These are phyloP conservation scores for Diarsia mendica DNA, from an alignment of 2,888 invertebrate species.

Conservation along the genomic window DNA sequence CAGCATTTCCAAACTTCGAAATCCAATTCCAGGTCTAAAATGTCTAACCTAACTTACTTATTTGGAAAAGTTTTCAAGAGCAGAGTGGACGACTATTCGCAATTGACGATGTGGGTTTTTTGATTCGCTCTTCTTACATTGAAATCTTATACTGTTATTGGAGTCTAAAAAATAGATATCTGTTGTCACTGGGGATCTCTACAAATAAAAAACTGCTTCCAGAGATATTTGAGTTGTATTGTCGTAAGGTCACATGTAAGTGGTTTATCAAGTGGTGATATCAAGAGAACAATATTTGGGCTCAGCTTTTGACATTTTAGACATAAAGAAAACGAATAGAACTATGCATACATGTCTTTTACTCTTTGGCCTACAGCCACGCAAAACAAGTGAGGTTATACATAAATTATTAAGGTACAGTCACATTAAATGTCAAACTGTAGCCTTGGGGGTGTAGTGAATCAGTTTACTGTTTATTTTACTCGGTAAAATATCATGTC, in stretches of 20 bases:
- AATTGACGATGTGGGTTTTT: background rate
- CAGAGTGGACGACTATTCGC: background rate
- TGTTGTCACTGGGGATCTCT: background rate
- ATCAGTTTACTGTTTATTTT: slow-evolving; percentile 7
- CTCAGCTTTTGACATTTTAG: background rate
- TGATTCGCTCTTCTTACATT: background rate
- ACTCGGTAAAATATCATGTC: background rate
- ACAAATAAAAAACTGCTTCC: slow-evolving; percentile 1
- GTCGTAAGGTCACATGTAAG: background rate
- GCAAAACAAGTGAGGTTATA: background rate
- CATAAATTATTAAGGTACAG: background rate
- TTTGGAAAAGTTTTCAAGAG: slow-evolving; percentile 4
- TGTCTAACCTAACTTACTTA: slow-evolving; percentile 6
- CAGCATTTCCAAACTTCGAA: slow-evolving; percentile 19
- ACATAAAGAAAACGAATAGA: background rate
- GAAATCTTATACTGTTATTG: slow-evolving; percentile 3
- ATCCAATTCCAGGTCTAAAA: slow-evolving; percentile 21
- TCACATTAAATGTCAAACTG: background rate
- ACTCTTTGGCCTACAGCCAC: background rate
- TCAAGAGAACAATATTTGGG: background rate
- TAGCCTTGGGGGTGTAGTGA: background rate
- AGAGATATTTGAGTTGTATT: background rate
- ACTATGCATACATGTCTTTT: background rate
- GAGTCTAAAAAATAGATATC: background rate
- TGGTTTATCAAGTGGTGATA: no score